Conservation (phyloP, 2,888 invertebrate species). For the Yponomeuta evonymella region DNA sequence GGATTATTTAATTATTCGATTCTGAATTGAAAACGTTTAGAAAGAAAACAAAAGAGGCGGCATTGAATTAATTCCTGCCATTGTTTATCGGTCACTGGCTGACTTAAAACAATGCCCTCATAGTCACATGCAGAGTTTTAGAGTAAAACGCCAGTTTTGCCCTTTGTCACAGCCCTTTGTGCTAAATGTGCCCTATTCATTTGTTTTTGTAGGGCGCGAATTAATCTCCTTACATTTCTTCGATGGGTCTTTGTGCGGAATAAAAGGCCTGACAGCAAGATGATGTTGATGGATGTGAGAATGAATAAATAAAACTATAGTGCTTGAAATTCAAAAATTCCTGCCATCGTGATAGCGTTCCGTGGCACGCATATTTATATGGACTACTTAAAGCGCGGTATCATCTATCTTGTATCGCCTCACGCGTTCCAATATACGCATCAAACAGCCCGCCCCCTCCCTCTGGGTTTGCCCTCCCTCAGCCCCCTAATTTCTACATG, state of each 20-base stretch:
- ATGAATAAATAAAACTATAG: background rate
- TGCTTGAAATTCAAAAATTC: background rate
- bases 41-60: conserved; percentile 44
- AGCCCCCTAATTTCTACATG: conserved; percentile 34
- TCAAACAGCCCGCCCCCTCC: conserved; percentile 8
- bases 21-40: conserved; percentile 16
- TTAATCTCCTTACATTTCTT: conserved; percentile 73
- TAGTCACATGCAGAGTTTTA: conserved; percentile 75
- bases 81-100: conserved; percentile 60
- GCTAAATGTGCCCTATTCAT: conserved; percentile 45
- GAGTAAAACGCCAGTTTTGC: conserved; percentile 46
- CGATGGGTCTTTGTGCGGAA: conserved; percentile 56
- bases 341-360: background rate
- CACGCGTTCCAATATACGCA: conserved; percentile 11
- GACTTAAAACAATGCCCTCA: conserved; percentile 56
- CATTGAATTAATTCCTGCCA: conserved; percentile 55
- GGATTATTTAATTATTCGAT: background rate
- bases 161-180: conserved; percentile 63
- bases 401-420: conserved; percentile 4
- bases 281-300: conserved; percentile 47
- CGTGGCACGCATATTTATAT: background rate
- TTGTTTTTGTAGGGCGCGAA: conserved; percentile 63
- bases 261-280: conserved; percentile 60
- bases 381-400: background rate
- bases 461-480: background rate